phyloP scores from a whole-genome alignment of 2,113 vertebrate genomes.

The Melospiza georgiana region DNA sequence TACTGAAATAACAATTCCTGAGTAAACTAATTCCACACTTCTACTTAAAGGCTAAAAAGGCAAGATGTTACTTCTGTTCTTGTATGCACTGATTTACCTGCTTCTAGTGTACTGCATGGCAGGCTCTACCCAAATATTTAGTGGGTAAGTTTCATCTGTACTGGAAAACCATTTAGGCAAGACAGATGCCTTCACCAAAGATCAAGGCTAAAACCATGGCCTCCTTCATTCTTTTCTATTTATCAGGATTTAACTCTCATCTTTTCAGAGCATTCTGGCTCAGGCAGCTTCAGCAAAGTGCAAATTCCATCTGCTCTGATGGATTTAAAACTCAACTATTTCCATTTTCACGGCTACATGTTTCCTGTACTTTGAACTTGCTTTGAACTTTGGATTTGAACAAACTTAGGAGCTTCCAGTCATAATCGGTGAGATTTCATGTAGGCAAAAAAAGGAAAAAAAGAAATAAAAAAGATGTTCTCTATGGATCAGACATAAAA shows the following conservation, averaged over 20 bases:
- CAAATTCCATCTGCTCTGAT: constrained; percentile 33
- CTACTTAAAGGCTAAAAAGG: not conserved
- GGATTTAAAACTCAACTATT: constrained; percentile 43
- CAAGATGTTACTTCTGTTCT: not conserved
- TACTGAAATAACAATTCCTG: not conserved
- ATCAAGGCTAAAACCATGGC: not conserved
- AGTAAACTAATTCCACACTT: not conserved
- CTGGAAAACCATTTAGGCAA: not conserved
- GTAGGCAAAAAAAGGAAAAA: not conserved
- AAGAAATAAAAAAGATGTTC: not conserved
- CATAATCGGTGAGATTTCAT: constrained; percentile 37
- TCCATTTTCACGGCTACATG: constrained; percentile 28
- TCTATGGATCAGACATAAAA: constrained; percentile 13
- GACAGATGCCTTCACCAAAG: not conserved
- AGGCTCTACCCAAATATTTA: not conserved
- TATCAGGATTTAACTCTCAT: constrained; percentile 2
- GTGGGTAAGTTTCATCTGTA: not conserved
- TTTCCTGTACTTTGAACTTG: constrained; percentile 51
- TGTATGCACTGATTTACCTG: not conserved
- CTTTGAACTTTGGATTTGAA: constrained; percentile 51
- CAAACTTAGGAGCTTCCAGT: constrained; percentile 38
- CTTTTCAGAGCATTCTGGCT: constrained; percentile 25
- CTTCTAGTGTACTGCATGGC: not conserved
- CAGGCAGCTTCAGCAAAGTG: constrained; percentile 15
- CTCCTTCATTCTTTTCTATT: not conserved